Conservation (phyloP, 2,797 vertebrate species). For the Anguilla obscura region DNA sequence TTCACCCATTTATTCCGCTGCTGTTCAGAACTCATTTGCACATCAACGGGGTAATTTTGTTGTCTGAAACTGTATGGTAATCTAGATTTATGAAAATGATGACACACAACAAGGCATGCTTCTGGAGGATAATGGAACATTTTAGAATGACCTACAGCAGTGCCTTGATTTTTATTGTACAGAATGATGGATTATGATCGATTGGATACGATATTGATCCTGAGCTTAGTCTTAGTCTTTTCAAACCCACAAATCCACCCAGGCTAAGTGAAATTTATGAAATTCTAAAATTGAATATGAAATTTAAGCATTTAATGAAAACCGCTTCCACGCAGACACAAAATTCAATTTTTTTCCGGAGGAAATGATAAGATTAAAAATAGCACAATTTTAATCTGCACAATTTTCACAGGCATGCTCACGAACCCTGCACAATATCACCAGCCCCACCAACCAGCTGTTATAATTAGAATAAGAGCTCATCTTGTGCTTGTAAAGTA, state of each 20-base stretch:
- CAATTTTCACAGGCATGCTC: background rate
- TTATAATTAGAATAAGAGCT: background rate
- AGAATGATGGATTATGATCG: slow-evolving; percentile 23
- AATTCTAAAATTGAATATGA: background rate
- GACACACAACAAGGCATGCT: background rate
- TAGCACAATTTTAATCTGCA: background rate
- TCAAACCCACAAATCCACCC: background rate
- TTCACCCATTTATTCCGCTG: slow-evolving; percentile 22
- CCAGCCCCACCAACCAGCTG: background rate
- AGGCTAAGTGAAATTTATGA: background rate
- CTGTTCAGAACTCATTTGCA: slow-evolving; percentile 24
- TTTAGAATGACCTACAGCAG: background rate
- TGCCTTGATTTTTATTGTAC: background rate
- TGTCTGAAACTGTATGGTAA: slow-evolving; percentile 27
- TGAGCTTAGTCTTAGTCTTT: slow-evolving; percentile 8
- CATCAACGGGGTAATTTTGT: slow-evolving; percentile 22
- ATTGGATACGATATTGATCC: slow-evolving; percentile 8
- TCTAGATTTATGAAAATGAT: slow-evolving; percentile 22
- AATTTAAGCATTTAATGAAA: background rate
- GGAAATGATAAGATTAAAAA: background rate
- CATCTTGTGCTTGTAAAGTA: slow-evolving; percentile 15
- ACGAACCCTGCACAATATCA: background rate
- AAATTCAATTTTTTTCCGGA: background rate
- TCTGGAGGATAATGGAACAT: background rate
- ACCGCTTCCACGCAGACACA: background rate